Base-by-base conservation (phyloP, 2,113 vertebrate species). In the Rallus limicola region DNA sequence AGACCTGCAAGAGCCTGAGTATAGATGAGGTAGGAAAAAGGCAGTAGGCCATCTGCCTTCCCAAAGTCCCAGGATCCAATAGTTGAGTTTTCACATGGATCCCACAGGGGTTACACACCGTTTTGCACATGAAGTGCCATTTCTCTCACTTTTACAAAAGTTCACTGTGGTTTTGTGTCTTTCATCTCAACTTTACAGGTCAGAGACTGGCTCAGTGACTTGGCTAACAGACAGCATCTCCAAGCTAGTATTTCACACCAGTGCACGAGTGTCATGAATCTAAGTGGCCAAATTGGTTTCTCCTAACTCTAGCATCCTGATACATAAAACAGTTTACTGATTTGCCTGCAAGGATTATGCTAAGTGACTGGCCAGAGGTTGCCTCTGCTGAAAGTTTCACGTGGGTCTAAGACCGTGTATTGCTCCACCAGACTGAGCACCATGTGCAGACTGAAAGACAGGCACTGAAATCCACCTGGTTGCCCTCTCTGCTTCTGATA, bases 201-300 rank as follows among this genome's bases (percentile, higher is more conserved):
- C 59, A 90, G 63, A 62, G 60, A 16, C 5, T 58, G 36, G 13
- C 68, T 53, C 36, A 26, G 5, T 3, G 24, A 24, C 50, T 8
- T 31, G 38, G 58, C 44, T 24, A 53, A 55, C 0, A 13, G 25
- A 29, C 14, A 50, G 33, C 53, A 64, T 34, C 46, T 75, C 72
- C 72, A 62, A 63, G 64, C 12, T 24, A 4, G 34, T 13, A 16
- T 16, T 77, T 53, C 68, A 58, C n/a, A 69, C 6, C 40, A 50
- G 31, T 6, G 20, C 3, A 5, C 0, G 1, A 68, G 2, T 4
- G 13, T 40, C 36, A 68, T 78, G 56, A 62, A 75, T 10, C 10
- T 4, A 12, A 0, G 1, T 10, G 25, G 38, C 11, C 42, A 79
- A 87, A 69, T 3, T 0, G 0, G 10, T 58, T 65, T 52, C 53